Percentiles rank a stretch among this genome's conserved stretches.
Conservation (phyloP, 2,888 invertebrate species). For the Conchocele bisecta region DNA sequence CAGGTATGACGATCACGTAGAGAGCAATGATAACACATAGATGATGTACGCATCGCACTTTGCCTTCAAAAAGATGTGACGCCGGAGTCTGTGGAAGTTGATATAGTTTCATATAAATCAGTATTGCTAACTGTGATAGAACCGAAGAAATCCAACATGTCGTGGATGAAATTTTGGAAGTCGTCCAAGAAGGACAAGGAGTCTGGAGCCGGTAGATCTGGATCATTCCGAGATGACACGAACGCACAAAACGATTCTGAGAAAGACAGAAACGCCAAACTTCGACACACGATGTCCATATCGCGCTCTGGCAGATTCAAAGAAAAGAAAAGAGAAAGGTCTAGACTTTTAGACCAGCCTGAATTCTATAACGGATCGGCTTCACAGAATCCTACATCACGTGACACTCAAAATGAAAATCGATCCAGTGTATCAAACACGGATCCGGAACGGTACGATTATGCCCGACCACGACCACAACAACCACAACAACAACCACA, state of each 20-base stretch:
- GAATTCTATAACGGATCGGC: conserved; percentile 61
- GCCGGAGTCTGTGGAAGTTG: too few species aligned
- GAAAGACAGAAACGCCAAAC: conserved; percentile 64
- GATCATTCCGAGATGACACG: conserved; percentile 56
- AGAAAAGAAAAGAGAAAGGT: conserved; percentile 72
- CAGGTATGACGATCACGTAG: too few species aligned
- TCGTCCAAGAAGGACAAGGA: conserved; percentile 59
- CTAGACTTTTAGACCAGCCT: conserved; percentile 70
- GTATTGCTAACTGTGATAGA: too few species aligned
- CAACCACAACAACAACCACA: too few species aligned
- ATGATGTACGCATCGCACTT: too few species aligned
- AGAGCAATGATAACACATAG: too few species aligned
- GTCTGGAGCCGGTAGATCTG: conserved; percentile 55
- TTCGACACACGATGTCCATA: conserved; percentile 73
- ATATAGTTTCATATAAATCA: too few species aligned
- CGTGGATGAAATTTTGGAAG: conserved; percentile 68
- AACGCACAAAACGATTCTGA: conserved; percentile 61
- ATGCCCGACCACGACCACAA: too few species aligned
- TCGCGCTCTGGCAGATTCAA: conserved; percentile 77
- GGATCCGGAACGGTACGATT: too few species aligned
- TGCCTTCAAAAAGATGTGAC: too few species aligned
- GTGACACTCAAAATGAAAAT: conserved; percentile 20
- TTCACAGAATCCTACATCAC: too few species aligned
- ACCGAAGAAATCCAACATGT: conserved; percentile 50
- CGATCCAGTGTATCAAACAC: too few species aligned